Conservation (phyloP, 2,113 vertebrate genomes). For the Dasyurus viverrinus region DNA sequence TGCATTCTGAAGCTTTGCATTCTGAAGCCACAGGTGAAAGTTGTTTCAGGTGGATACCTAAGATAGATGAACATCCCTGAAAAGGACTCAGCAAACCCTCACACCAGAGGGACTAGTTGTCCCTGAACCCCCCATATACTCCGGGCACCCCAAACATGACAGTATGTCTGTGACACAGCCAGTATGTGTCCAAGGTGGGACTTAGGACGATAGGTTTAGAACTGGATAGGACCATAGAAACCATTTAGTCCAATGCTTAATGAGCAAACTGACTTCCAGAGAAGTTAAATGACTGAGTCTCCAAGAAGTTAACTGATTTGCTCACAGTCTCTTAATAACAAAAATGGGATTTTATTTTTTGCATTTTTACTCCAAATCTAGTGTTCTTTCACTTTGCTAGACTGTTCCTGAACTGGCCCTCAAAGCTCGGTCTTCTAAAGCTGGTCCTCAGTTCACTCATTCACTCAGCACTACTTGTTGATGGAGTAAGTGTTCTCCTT, state of each 20-base stretch:
- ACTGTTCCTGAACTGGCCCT: not conserved
- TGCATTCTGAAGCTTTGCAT: not conserved
- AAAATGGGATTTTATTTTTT: not conserved
- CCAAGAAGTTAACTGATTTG: not conserved
- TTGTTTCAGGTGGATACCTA: not conserved
- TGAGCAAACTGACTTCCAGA: not conserved
- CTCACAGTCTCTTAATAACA: not conserved
- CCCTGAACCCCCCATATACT: not conserved
- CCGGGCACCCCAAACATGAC: not conserved
- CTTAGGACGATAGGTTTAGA: not conserved
- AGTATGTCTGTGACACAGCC: not conserved
- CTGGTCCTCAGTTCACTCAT: not conserved
- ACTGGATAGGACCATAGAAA: not conserved
- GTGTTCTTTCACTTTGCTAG: not conserved
- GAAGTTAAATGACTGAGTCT: not conserved
- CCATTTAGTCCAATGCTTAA: not conserved
- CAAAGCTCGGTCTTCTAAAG: not conserved
- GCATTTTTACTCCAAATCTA: not conserved
- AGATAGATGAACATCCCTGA: not conserved
- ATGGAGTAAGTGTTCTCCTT: not conserved
- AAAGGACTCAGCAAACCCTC: not conserved
- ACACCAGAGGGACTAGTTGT: not conserved
- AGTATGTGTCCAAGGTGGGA: not conserved
- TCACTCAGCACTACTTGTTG: not conserved
- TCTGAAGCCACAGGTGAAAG: no score